These are phyloP conservation scores for Ochropacha duplaris DNA, from an alignment of 2,888 invertebrate genomes.

Conservation along the genomic window DNA sequence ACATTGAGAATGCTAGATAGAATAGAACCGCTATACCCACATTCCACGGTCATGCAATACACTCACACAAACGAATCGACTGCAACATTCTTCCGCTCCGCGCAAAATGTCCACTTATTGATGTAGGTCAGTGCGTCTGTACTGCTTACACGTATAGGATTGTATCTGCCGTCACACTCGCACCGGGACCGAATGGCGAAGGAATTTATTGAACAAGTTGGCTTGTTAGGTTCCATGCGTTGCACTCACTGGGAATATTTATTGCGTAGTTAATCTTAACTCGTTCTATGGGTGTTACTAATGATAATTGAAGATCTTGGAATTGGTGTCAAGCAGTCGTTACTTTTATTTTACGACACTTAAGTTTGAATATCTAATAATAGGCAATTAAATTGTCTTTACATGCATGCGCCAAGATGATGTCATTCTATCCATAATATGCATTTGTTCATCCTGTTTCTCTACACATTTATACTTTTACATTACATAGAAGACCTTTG, in stretches of 20 bases:
- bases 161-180: not conserved
- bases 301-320: not conserved
- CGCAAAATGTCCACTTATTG: conserved; percentile 69
- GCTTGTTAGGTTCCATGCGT: not conserved
- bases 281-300: not conserved
- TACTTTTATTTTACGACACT: not conserved
- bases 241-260: not conserved
- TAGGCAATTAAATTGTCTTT: not conserved
- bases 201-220: conserved; percentile 13
- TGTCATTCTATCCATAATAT: not conserved
- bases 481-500: no score
- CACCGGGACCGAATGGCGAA: not conserved
- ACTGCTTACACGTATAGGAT: conserved; percentile 27
- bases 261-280: not conserved
- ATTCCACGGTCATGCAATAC: conserved; percentile 1
- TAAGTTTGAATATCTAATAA: not conserved
- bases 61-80: conserved; percentile 18
- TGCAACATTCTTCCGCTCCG: conserved; percentile 58
- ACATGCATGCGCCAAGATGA: not conserved
- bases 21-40: not conserved
- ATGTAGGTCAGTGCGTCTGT: conserved; percentile 69
- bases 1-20: not conserved
- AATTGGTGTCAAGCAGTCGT: not conserved
- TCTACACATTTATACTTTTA: no score
- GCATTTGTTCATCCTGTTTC: no score